phyloP scores from a whole-genome alignment of 2,113 vertebrate genomes.

The Leptocoma aspasia region DNA sequence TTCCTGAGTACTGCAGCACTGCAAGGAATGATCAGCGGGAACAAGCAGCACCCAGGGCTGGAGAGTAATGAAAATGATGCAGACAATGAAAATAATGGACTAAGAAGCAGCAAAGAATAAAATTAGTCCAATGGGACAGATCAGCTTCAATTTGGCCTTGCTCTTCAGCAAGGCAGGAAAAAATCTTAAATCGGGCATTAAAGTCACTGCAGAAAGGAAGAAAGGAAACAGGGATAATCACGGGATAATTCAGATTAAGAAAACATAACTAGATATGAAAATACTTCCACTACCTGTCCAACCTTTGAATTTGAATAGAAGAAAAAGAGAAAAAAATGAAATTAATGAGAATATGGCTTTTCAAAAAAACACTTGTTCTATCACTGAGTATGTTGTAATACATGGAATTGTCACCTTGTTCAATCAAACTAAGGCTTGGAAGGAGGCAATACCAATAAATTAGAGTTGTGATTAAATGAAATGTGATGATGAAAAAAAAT shows the following conservation, averaged over 20 bases:
- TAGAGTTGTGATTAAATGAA: neutral
- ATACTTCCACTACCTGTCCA: neutral
- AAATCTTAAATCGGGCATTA: neutral
- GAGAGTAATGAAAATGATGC: neutral
- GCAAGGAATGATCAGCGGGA: neutral
- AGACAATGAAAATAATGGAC: neutral
- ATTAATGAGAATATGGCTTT: neutral
- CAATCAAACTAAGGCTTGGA: neutral
- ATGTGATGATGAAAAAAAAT: neutral
- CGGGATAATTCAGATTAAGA: neutral
- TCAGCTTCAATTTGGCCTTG: neutral
- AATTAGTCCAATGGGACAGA: neutral
- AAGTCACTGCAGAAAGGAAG: neutral
- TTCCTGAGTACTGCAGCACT: neutral
- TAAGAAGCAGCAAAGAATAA: neutral
- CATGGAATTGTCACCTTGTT: neutral
- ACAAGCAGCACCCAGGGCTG: neutral
- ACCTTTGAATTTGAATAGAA: neutral
- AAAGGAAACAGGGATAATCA: neutral
- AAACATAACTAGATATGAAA: neutral
- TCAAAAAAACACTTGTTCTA: neutral
- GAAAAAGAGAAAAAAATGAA: neutral
- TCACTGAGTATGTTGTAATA: neutral
- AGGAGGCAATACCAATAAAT: neutral
- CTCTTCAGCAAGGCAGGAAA: neutral